Evolutionary conservation across 2,888 invertebrate species (phyloP), one percentile per base, ranked within the genome.

Genomic region (Dione vanillae): DNA sequence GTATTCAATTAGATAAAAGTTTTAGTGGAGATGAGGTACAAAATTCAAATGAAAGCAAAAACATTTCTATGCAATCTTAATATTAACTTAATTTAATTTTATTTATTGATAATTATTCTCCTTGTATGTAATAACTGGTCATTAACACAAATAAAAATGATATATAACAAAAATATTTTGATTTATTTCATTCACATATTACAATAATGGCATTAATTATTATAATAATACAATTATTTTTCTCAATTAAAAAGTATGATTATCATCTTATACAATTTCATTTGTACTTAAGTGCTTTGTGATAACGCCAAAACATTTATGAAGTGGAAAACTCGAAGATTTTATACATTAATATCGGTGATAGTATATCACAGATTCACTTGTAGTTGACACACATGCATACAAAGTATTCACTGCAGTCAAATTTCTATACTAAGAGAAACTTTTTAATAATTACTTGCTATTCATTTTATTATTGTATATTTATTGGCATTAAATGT

Each of bases 271-370:
- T 72, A 72, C 72, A 73, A 67, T 67, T 70, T 64, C 52, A 83
- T 92, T 92, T 92, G 92, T 92, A 92, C 92, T 92, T 85, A 83
- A 88, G 89, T 90, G 90, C 89, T 82, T 82, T 81, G 83, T 80
- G 71, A 76, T 72, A 72, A 71, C 75, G 71, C 67, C 76, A 72
- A 76, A 71, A 61, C 56, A 58, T 56, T 70, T 70, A 70, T 59
- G 67, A 62, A 54, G 61, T 65, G 61, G 69, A 62, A 69, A 67
- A 72, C 61, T 52, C 54, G 56, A 73, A 58, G 59, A 64, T 72
- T 68, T 59, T 54, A 73, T n/a, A 54, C 35, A 59, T 67, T 65
- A 71, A 65, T 69, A 71, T 72, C 73, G 75, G 78, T 77, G 78
- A 78, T 75, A 70, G 49, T 69, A 52, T 79, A 79, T 79, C 78